Evolutionary conservation across 2,113 vertebrate species (phyloP).

Genomic region (Riparia riparia): DNA sequence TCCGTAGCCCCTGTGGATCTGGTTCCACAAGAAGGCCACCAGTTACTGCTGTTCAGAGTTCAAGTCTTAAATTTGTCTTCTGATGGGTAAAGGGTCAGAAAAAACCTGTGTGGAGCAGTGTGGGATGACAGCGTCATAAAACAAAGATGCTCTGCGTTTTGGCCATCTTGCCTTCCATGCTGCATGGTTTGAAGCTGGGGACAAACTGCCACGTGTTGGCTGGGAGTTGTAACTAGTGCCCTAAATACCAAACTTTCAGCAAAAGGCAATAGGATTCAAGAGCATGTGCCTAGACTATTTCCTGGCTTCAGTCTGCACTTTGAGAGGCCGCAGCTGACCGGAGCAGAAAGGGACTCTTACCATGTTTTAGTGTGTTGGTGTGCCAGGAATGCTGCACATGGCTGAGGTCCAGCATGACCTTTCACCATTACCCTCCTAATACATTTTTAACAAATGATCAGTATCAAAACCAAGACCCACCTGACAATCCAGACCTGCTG

Average conservation of each 20-base stretch:
- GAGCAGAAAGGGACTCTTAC: neutral
- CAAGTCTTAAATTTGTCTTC: neutral
- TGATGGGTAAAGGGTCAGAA: neutral
- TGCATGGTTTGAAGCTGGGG: neutral
- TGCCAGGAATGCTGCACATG: neutral
- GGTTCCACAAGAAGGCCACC: neutral
- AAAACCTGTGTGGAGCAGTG: neutral
- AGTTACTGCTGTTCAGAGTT: neutral
- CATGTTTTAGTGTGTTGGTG: fast-evolving
- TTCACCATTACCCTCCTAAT: no score
- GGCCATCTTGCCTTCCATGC: neutral
- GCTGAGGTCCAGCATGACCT: neutral
- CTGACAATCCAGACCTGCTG: neutral
- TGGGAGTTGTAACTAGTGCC: neutral
- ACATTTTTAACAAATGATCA: neutral
- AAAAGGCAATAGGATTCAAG: neutral
- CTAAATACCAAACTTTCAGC: neutral
- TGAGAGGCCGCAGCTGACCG: fast-evolving
- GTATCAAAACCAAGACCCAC: neutral
- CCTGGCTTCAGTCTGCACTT: neutral
- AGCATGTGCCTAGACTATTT: neutral
- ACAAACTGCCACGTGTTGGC: neutral
- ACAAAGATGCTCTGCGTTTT: neutral
- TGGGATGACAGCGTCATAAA: neutral
- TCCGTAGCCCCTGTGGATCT: neutral